Conservation (phyloP, 2,888 invertebrate genomes). For the Cetonia aurata region DNA sequence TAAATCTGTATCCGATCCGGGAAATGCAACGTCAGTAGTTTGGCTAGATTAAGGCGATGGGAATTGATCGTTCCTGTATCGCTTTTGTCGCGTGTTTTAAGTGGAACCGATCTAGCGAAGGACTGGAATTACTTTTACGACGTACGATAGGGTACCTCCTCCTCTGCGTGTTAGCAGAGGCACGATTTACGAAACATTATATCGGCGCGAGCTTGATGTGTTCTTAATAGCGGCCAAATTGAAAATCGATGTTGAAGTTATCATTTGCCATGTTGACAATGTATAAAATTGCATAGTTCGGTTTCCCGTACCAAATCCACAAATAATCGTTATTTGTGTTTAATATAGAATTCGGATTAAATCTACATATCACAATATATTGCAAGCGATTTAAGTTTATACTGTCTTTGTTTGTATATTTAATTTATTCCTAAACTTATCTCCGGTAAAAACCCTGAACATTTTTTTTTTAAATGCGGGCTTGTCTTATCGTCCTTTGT, state of each 20-base stretch:
- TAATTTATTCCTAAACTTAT: slow-evolving; percentile 23
- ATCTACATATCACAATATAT: too few species aligned
- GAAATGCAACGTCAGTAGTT: slow-evolving; percentile 22
- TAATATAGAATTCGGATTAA: too few species aligned
- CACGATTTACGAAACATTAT: slow-evolving; percentile 38
- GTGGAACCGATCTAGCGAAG: slow-evolving; percentile 18
- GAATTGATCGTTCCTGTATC: slow-evolving; percentile 14
- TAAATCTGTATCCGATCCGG: slow-evolving; percentile 18
- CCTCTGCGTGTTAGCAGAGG: background rate
- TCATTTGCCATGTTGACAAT: slow-evolving; percentile 26
- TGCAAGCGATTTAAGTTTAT: background rate
- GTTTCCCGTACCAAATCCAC: too few species aligned
- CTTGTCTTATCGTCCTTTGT: slow-evolving; percentile 26
- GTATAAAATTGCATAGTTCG: slow-evolving; percentile 16
- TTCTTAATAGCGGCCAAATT: slow-evolving; percentile 37
- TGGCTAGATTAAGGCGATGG: slow-evolving; percentile 4
- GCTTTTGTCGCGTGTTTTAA: slow-evolving; percentile 25
- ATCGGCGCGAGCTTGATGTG: slow-evolving; percentile 33
- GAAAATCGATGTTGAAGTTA: slow-evolving; percentile 28
- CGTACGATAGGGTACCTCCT: background rate
- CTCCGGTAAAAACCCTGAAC: background rate
- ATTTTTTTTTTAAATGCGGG: slow-evolving; percentile 25
- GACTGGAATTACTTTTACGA: slow-evolving; percentile 30
- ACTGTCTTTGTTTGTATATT: background rate
- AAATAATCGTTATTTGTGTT: too few species aligned